Conservation (phyloP, 2,113 vertebrate genomes). For the Tupaia chinensis region DNA sequence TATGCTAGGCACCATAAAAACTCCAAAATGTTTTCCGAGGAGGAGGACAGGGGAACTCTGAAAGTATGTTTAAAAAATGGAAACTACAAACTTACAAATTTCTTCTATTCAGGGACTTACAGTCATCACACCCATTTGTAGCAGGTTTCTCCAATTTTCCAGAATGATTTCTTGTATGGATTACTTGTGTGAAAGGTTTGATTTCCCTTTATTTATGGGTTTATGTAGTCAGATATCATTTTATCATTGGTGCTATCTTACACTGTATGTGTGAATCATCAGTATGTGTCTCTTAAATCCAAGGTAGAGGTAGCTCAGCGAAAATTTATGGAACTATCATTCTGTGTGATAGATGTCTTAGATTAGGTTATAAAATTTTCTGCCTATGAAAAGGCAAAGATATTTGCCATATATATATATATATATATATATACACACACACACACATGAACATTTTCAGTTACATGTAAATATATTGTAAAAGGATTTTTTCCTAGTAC, state of each 20-base stretch:
- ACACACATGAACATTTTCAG: background rate
- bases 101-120: background rate
- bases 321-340: conserved; percentile 61
- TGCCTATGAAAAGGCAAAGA: conserved; percentile 42
- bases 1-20: background rate
- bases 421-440: too few relatives aligned
- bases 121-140: background rate
- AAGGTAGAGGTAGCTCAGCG: background rate
- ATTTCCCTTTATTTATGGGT: conserved; percentile 60
- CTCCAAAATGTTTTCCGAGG: background rate
- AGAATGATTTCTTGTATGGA: conserved; percentile 30
- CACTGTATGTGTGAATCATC: conserved; percentile 61
- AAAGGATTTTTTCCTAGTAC: background rate
- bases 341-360: conserved; percentile 20
- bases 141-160: background rate
- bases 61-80: background rate
- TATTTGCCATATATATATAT: background rate
- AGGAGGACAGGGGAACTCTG: background rate
- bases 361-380: conserved; percentile 50
- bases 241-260: conserved; percentile 34
- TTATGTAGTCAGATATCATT: background rate
- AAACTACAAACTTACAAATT: background rate
- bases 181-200: conserved; percentile 50
- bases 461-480: background rate
- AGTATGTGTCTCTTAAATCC: conserved; percentile 58